Base-by-base conservation (phyloP, 2,113 vertebrate species). In the Eubucco bourcierii region DNA sequence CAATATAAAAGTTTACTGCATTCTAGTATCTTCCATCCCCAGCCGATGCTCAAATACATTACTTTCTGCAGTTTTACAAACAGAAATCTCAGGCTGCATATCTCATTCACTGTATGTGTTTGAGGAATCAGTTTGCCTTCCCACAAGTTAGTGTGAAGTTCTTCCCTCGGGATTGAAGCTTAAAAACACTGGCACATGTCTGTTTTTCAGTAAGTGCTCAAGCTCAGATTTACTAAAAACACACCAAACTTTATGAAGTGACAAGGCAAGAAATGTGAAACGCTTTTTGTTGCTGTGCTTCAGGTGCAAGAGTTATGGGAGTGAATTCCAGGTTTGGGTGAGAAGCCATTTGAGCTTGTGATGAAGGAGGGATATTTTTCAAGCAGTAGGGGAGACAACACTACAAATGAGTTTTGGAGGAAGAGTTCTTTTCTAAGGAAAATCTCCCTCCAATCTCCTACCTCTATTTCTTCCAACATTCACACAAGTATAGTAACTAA, bases 381-480 rank as follows among this genome's bases (percentile, higher is more conserved):
- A 94, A 41, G 28, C 59, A 79, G 17, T 1, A 67, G 2, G 25
- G 39, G 14, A 72, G 7, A 41, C 13, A 39, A 68, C 14, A 37
- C 52, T 79, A 82, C 39, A 79, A 68, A 80, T 4, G 0, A 0
- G 3, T 80, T 60, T 7, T 0, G 15, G 17, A 17, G 5, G 6
- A 78, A 37, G 20, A 79, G 33, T 31, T 60, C 25, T 64, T 85
- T 86, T 80, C 31, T 33, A 78, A 59, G 28, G n/a, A 39, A 90
- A 87, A 60, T 72, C 11, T 92, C 73, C 47, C 12, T 73, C 44
- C 10, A 44, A 24, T 23, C 37, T 94, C 64, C n/a, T n/a, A 77
- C 9, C 23, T 63, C 9, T 66, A 23, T 52, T 80, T 71, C 33
- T 66, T 73, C 18, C 55, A 60, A 73, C 10, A 46, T 29, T 73